Evolutionary conservation across 2,113 vertebrate species (phyloP).

Genomic region (Elephantulus edwardii): DNA sequence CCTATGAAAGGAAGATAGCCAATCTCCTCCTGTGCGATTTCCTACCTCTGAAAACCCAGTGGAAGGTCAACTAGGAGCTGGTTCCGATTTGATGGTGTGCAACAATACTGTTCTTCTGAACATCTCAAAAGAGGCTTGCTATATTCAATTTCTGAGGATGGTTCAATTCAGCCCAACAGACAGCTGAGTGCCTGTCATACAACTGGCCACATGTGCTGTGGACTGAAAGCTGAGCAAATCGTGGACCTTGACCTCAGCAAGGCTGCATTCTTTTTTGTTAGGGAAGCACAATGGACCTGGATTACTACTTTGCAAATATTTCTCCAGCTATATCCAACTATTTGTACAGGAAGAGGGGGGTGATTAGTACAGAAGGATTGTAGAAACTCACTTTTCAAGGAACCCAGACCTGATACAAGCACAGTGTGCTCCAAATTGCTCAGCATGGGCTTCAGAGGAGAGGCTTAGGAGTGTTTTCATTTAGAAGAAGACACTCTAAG

Average conservation of each 20-base stretch:
- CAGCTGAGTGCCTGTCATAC: neutral
- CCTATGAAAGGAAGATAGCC: too few species aligned
- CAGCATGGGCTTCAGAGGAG: neutral
- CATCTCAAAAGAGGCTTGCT: neutral
- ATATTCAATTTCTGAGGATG: neutral
- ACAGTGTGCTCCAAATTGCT: neutral
- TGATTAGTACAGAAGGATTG: neutral
- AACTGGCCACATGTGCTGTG: neutral
- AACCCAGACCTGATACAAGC: neutral
- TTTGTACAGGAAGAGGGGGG: too few species aligned
- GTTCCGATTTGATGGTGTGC: too few species aligned
- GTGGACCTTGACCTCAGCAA: neutral
- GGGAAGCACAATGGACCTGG: neutral
- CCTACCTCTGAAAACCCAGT: too few species aligned
- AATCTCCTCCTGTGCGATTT: too few species aligned
- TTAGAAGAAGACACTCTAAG: neutral
- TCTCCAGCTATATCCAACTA: too few species aligned
- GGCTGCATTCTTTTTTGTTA: neutral
- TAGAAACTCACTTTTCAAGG: neutral
- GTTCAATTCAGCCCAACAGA: neutral
- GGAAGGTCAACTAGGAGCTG: too few species aligned
- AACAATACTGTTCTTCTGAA: neutral
- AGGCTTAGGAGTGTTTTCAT: rapidly evolving
- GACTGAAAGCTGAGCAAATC: neutral
- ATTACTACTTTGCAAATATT: neutral